Percentiles rank a stretch among this genome's conserved stretches.
These are phyloP conservation scores for Gallinago media DNA, from an alignment of 2,113 vertebrate genomes.

Conservation along the genomic window DNA sequence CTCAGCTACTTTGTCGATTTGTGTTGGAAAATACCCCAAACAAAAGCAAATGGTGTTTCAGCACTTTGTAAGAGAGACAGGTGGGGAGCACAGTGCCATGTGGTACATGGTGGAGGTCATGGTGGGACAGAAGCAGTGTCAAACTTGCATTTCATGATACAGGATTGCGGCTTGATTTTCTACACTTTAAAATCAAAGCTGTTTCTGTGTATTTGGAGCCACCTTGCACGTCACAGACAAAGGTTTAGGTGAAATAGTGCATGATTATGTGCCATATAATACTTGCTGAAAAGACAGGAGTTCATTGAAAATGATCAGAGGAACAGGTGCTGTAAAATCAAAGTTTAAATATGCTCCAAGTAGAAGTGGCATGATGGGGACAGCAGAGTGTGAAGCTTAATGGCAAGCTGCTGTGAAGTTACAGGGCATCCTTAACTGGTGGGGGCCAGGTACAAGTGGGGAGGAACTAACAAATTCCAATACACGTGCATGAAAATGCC, in stretches of 20 bases:
- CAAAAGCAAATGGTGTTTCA: not conserved
- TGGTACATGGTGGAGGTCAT: not conserved
- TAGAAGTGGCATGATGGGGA: not conserved
- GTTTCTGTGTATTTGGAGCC: not conserved
- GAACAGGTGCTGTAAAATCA: rapidly evolving
- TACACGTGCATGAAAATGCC: not conserved
- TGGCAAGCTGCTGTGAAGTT: not conserved
- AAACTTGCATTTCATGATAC: not conserved
- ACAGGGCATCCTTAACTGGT: not conserved
- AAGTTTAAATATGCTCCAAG: not conserved
- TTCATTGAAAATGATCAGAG: not conserved
- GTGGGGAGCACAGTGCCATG: not conserved
- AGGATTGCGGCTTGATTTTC: not conserved
- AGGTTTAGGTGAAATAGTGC: not conserved
- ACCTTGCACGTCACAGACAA: not conserved
- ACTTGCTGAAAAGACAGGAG: not conserved
- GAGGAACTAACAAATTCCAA: not conserved
- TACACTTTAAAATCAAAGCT: not conserved
- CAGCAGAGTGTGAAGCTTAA: not conserved
- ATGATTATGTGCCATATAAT: not conserved
- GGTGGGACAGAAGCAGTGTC: not conserved
- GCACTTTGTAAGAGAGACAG: not conserved
- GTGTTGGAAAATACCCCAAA: not conserved
- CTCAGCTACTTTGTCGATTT: not conserved
- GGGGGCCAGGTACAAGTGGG: rapidly evolving